Base-by-base conservation (phyloP, 2,797 vertebrate genomes). In the Pseudochirops corinnae region DNA sequence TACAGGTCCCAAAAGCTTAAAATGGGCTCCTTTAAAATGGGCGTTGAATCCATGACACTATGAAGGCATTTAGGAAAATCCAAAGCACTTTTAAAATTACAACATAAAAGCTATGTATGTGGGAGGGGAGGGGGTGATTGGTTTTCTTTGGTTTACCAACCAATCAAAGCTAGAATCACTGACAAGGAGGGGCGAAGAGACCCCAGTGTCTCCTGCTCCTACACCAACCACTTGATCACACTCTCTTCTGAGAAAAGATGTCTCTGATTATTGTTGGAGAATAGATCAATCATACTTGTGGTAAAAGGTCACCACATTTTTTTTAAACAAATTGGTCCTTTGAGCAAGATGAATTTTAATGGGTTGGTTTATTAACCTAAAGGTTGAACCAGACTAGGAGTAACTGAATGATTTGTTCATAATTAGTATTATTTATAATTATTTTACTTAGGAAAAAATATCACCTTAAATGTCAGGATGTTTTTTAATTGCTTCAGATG, bases 381-480 rank as follows among this genome's bases (percentile, higher is more conserved):
- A 99, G 98, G 98, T 98, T 98, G 98, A 98, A 98, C 97, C 82
- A 98, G 98, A 98, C 96, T 95, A 97, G 97, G 97, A 98, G 98
- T 98, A 98, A 98, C 98, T 96, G 98, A 98, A 97, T 98, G 98
- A 99, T 98, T 98, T 98, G 98, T 98, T 98, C 99, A 99, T 99
- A 98, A 99, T 99, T 99, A 98, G 98, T 98, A 98, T 98, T 99
- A 98, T 99, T 99, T 99, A 98, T 99, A 99, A 99, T 98, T 99
- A 99, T 99, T 98, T 99, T 98, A 98, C 98, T 98, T 98, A 94
- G 98, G 98, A 98, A 98, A 98, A 99, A 99, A 98, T 98, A 99
- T 98, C 98, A 99, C 98, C 98, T 98, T 98, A 99, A 99, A 99
- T 99, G 98, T 99, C 98, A 99, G 96, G 98, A 98, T 98, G 98